Evolutionary conservation across 2,113 vertebrate species (phyloP), one percentile per base, ranked within the genome.

Genomic region (Edolisoma coerulescens): DNA sequence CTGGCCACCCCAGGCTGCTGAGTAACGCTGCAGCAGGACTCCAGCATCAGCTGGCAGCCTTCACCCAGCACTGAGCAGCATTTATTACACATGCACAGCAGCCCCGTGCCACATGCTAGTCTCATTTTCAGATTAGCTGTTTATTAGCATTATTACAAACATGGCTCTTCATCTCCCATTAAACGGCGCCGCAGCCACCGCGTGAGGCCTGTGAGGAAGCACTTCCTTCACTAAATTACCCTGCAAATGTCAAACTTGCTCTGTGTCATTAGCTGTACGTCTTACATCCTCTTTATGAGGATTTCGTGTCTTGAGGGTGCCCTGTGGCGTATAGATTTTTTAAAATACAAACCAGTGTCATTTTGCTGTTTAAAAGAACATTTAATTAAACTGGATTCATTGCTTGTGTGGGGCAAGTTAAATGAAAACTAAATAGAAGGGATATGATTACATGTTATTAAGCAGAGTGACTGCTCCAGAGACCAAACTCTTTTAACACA

Each of bases 341-440:
- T 94, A 96, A 97, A 95, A 95, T 91, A 89, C 82, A 93, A 95
- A 96, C 95, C 93, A 78, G 89, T 92, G 89, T 91, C 52, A n/a
- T 96, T 97, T 57, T 1, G 32, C 94, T 97, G 93, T 97, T 97
- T 97, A 96, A 97, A 97, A 95, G 97, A 95, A 97, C 93, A 87
- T 98, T 98, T 97, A 97, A 98, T 98, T 98, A 98, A 97, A 97
- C 76, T 88, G 92, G 95, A 97, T 97, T 98, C 93, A 93, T 97
- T 93, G 94, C 96, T 95, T 97, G 84, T 95, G 92, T 89, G 95
- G 91, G 91, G 96, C 91, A 95, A 97, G 93, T 96, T 98, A 97
- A 97, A 97, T 95, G 97, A 96, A 97, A 97, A 90, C 96, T 95
- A 97, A 98, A 97, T 96, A 96, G 96, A 97, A 97, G 91, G 97